phyloP scores from a whole-genome alignment of 2,888 invertebrate species.

The Sinodicranocentrus sp. region DNA sequence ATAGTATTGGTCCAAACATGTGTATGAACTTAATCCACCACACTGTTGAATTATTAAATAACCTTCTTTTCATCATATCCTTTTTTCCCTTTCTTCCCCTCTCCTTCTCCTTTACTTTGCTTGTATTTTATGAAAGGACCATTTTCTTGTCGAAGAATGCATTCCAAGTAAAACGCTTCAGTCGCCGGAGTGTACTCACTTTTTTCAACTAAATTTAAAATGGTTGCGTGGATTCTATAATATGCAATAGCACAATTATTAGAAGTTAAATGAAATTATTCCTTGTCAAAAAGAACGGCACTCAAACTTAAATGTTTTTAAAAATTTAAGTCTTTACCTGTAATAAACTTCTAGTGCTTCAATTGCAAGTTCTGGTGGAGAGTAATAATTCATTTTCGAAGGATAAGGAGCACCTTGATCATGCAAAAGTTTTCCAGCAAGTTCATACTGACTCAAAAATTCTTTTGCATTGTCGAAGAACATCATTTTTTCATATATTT shows the following conservation, averaged over 20 bases:
- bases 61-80: conserved; percentile 66
- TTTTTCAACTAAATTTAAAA: conserved; percentile 90
- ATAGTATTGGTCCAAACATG: neutral
- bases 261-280: too few relatives aligned
- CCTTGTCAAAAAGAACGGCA: neutral
- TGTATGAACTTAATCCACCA: neutral
- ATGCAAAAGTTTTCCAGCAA: conserved; percentile 87
- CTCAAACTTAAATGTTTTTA: conserved; percentile 13
- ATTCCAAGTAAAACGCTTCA: conserved; percentile 77
- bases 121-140: conserved; percentile 74
- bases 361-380: conserved; percentile 89
- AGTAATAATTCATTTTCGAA: conserved; percentile 89
- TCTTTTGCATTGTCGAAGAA: conserved; percentile 84
- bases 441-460: conserved; percentile 87
- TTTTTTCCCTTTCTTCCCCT: conserved; percentile 59
- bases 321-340: conserved; percentile 63
- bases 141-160: conserved; percentile 77
- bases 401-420: conserved; percentile 92
- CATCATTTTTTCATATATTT: conserved; percentile 90
- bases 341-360: conserved; percentile 88
- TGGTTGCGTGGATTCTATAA: conserved; percentile 92
- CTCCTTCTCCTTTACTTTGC: conserved; percentile 62
- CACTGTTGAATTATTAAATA: too few relatives aligned
- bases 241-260: too few relatives aligned
- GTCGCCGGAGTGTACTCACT: conserved; percentile 80